phyloP scores from a whole-genome alignment of 30 jellyfish, hydroid and myxozoan genomes.

The Aurelia aurita complex sp. Pacific region DNA sequence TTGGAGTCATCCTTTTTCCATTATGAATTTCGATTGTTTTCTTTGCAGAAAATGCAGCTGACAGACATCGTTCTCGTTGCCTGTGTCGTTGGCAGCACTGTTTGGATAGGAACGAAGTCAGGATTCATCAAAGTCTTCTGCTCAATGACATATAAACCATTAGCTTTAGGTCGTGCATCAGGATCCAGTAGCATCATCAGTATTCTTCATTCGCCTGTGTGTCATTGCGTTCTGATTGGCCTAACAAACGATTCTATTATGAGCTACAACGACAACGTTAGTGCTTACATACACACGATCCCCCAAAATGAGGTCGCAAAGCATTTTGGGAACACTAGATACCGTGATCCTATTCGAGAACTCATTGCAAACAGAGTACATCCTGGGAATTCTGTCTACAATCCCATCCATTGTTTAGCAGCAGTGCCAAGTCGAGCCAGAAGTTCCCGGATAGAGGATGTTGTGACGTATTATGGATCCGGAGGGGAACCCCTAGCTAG shows the following conservation, averaged over 20 bases:
- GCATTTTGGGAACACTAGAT: constrained; percentile 24
- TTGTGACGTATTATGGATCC: constrained; percentile 44
- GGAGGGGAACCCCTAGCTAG: constrained; percentile 69
- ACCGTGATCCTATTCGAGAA: constrained; percentile 56
- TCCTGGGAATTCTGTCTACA: constrained; percentile 44
- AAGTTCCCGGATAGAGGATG: constrained; percentile 51
- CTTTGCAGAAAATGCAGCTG: constrained; percentile 62
- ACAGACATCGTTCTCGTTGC: constrained; percentile 63
- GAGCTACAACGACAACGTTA: constrained; percentile 74
- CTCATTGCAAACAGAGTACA: constrained; percentile 59
- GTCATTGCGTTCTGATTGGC: constrained; percentile 81
- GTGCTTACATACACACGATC: constrained; percentile 42
- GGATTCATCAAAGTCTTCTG: constrained; percentile 88
- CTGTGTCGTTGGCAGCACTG: constrained; percentile 92
- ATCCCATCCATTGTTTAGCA: constrained; percentile 86
- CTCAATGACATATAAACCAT: constrained; percentile 81
- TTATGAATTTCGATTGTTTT: not conserved
- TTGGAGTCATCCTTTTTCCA: too few species aligned
- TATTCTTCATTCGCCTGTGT: constrained; percentile 85
- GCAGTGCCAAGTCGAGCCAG: constrained; percentile 79
- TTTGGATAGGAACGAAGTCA: constrained; percentile 89
- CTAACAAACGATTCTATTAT: constrained; percentile 67
- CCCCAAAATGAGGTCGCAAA: constrained; percentile 49
- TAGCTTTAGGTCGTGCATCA: constrained; percentile 78
- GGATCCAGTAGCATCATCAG: constrained; percentile 68